Evolutionary conservation across 2,113 vertebrate genomes (phyloP), one percentile per base, ranked within the genome.

Genomic region (Pogona vitticeps): DNA sequence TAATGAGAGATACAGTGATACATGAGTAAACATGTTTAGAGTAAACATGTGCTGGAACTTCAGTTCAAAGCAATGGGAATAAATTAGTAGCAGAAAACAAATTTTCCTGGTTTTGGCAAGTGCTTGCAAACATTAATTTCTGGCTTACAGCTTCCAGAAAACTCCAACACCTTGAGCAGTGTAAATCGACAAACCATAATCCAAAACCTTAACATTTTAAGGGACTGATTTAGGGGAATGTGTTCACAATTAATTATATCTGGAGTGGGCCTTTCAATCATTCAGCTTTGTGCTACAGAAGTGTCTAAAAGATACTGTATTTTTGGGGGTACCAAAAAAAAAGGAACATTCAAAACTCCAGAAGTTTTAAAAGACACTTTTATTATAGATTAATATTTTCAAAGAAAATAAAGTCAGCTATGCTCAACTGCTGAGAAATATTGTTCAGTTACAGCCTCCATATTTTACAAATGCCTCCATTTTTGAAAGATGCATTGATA

Each of bases 321-420:
- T 63, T 52, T 91, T 89, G 20, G 21, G 61, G 75, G 59, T 83
- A n/a, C 17, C 76, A 26, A 58, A 3, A 92, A 36, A 42, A n/a
- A 92, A 94, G 91, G 40, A 86, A 38, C 89, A 18, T 3, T 12
- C 3, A 0, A 46, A 83, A 82, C 82, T 6, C 58, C 0, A 42
- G 72, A 76, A 67, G 86, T 90, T 88, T 89, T 92, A 87, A 92
- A 92, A 91, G 88, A 88, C 92, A 82, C 70, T 72, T 90, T 93
- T 94, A 89, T 93, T 92, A 10, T 15, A 85, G 75, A 71, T 81
- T 90, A 90, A 56, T 76, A 82, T 91, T 91, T 87, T 91, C 88
- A 91, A 92, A 89, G 89, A 93, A 91, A 92, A 91, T 91, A 90
- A 92, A 94, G 84, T 92, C 88, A 95, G 76, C 84, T 76, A 92